Evolutionary conservation across 1,140 invertebrate genomes (phyloP), one percentile per base, ranked within the genome.

Genomic region (Muscidifurax raptorellus): DNA sequence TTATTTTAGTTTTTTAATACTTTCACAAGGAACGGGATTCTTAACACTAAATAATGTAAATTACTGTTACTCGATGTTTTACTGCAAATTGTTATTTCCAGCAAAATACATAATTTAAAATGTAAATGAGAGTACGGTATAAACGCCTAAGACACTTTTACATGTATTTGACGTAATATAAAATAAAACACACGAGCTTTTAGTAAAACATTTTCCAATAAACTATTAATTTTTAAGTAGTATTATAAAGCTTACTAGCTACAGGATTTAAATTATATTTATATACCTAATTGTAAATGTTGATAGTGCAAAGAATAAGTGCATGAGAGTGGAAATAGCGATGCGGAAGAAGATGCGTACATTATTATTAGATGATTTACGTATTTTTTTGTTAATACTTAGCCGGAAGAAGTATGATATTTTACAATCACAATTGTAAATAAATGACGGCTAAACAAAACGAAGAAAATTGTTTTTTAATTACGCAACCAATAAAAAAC

Each of bases 261-360:
- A 40, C 9, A 40, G 78, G 79, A 75, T 74, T 77, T 59, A 86
- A 71, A 88, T 87, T 86, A 87, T 88, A 88, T 87, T 88, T 87
- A 84, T 87, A 87, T 88, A 88, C 86, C 12, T 18, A 69, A 66
- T 80, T 44, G 64, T 44, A 80, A 69, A 44, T 69, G 74, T 47
- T 28, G 30, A 72, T 7, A n/a, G n/a, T n/a, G n/a, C n/a, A n/a
- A n/a, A n/a, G n/a, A n/a, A 18, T 6, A 22, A 22, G 74, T 25
- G 10, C 3, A 12, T 28, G 25, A 9, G 27, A 7, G 44, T 12
- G 13, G 0, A 76, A 40, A 25, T 25, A 59, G 22, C 18, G 5
- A 59, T 59, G 5, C 52, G 18, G 1, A 64, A 76, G 10, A 76
- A 44, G 2, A 22, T n/a, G 25, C 18, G 74, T 44, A 44, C 10